These are phyloP conservation scores for Creontiades dilutus DNA, from an alignment of 2,888 invertebrate genomes.

Conservation along the genomic window DNA sequence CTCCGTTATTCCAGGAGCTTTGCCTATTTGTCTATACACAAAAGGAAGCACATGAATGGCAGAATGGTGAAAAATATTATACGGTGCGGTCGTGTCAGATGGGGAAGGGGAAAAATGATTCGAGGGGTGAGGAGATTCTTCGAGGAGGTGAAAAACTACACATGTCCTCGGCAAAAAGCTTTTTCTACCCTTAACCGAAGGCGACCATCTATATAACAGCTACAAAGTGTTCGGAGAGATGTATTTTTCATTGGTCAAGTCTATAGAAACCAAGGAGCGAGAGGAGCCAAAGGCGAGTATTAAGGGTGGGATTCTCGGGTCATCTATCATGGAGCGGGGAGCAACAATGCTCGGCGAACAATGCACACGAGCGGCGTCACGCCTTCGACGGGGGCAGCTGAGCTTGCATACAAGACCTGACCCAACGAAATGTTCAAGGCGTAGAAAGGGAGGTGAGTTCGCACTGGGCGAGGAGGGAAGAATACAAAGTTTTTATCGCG, in stretches of 20 bases:
- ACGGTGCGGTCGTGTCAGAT: conserved; percentile 54
- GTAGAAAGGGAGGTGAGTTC: neutral
- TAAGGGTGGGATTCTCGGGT: conserved; percentile 39
- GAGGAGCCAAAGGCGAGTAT: conserved; percentile 41
- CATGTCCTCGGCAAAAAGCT: conserved; percentile 55
- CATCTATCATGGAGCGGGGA: conserved; percentile 42
- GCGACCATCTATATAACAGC: conserved; percentile 48
- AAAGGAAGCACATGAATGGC: conserved; percentile 24
- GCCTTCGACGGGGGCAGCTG: conserved; percentile 57
- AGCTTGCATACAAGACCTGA: conserved; percentile 48
- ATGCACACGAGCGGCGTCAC: conserved; percentile 65
- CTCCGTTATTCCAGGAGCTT: neutral
- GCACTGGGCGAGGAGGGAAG: neutral
- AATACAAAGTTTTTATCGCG: neutral
- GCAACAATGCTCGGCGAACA: conserved; percentile 30
- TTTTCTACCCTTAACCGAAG: conserved; percentile 38
- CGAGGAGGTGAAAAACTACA: conserved; percentile 57
- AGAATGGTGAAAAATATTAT: conserved; percentile 42
- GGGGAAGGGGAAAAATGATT: conserved; percentile 29
- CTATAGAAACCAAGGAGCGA: conserved; percentile 12
- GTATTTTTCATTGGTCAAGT: conserved; percentile 63
- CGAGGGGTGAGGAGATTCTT: conserved; percentile 52
- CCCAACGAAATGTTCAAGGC: conserved; percentile 44
- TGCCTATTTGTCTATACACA: conserved; percentile 52
- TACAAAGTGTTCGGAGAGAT: conserved; percentile 50